Evolutionary conservation across 2,113 vertebrate genomes (phyloP), one percentile per base, ranked within the genome.

Genomic region (Haemorhous mexicanus): DNA sequence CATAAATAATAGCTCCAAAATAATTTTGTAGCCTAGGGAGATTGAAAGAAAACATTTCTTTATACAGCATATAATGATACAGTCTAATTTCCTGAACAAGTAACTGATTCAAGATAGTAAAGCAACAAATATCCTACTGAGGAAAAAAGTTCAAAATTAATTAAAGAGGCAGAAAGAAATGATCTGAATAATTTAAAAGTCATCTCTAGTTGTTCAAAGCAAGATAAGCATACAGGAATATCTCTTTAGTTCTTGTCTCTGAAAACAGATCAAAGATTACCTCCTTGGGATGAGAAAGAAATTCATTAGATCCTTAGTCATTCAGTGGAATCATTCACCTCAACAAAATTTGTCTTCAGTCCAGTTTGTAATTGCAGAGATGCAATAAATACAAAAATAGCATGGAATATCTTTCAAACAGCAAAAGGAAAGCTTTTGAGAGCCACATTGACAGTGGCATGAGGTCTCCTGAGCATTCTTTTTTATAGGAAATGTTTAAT

Each of bases 401-500:
- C 35, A 69, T 7, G 6, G 30, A 84, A 58, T 61, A 47, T 33
- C 32, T 19, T 77, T 73, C 67, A 62, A 93, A 88, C 56, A 83
- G 13, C 35, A 30, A 90, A 78, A 91, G 32, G 22, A 89, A 88
- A 80, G 17, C 4, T 72, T 93, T 79, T 82, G 62, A 87, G n/a
- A 20, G 58, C 72, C 74, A 81, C 37, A 18, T 56, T 91, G 86
- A 92, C 49, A 74, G 44, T 67, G 64, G 69, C 85, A 86, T 73
- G 11, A 11, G 37, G 44, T 97, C 81, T 98, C 79, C 86, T 69
- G 53, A 93, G 88, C 47, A 85, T 93, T 91, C 55, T 81, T 79
- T 95, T 95, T 96, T 93, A 97, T 93, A 94, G 94, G 92, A 97
- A 96, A 96, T 95, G 89, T 96, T 96, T 98, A 98, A 98, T 97